Evolutionary conservation across 2,888 invertebrate genomes (phyloP).

Genomic region (Agrilus mali): DNA sequence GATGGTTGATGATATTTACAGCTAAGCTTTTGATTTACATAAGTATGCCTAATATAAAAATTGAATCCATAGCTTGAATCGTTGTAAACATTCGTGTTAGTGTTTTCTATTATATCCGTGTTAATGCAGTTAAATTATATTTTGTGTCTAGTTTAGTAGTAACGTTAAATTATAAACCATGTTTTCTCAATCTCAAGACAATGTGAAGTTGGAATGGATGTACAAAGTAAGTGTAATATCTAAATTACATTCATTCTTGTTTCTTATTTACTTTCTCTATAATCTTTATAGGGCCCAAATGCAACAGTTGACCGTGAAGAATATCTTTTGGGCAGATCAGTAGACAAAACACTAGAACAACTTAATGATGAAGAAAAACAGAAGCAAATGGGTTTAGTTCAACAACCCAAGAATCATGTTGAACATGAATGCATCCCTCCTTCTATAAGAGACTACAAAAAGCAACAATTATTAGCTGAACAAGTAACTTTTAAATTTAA

Average conservation of each 20-base stretch:
- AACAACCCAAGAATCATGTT: constrained; percentile 48
- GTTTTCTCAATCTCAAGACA: constrained; percentile 30
- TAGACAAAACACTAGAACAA: constrained; percentile 69
- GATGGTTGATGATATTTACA: too few relatives aligned
- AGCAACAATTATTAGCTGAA: constrained; percentile 19
- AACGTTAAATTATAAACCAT: constrained; percentile 9
- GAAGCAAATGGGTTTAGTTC: constrained; percentile 23
- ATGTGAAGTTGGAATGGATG: constrained; percentile 76
- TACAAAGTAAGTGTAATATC: constrained; percentile 47
- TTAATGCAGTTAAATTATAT: too few relatives aligned
- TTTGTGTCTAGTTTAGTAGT: neutral
- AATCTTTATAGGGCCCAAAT: constrained; percentile 38
- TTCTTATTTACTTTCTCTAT: neutral
- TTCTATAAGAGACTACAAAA: constrained; percentile 43
- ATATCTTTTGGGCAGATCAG: constrained; percentile 70
- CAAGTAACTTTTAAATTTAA: constrained; percentile 17
- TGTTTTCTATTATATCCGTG: too few relatives aligned
- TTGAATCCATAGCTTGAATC: too few relatives aligned
- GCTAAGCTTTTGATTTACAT: too few relatives aligned
- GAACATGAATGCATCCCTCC: constrained; percentile 71
- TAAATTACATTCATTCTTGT: constrained; percentile 1
- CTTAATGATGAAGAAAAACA: constrained; percentile 44
- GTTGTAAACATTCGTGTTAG: too few relatives aligned
- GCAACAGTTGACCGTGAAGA: constrained; percentile 68
- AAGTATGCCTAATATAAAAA: too few relatives aligned